Conservation (phyloP, 2,797 vertebrate species). For the Anisognathus igniventris region DNA sequence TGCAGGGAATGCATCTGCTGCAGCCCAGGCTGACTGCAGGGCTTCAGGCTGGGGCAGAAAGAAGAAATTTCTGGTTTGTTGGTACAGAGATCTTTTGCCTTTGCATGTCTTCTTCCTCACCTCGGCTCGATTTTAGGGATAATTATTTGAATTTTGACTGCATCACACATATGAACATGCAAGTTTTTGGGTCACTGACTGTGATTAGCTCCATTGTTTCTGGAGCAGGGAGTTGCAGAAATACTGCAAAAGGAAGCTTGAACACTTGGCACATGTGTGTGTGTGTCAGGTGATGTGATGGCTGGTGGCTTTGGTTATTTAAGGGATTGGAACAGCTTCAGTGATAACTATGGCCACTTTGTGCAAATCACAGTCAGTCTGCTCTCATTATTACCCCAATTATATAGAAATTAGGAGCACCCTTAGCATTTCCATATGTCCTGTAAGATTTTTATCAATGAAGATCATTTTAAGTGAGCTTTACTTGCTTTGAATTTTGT, state of each 20-base stretch:
- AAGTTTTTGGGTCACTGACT: neutral
- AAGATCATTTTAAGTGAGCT: neutral
- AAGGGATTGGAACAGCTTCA: neutral
- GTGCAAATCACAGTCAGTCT: neutral
- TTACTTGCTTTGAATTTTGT: neutral
- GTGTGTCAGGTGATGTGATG: neutral
- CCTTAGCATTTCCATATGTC: neutral
- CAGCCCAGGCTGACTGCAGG: neutral
- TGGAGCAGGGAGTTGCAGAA: neutral
- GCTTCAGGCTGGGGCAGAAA: neutral
- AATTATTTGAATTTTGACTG: neutral
- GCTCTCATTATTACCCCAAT: neutral
- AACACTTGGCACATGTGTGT: neutral
- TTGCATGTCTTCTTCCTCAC: neutral
- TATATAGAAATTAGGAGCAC: neutral
- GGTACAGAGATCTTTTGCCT: fast-evolving
- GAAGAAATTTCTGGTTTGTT: neutral
- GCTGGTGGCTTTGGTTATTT: neutral
- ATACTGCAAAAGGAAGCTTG: neutral
- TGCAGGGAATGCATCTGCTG: neutral
- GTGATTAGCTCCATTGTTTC: neutral
- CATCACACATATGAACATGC: neutral
- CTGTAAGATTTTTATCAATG: neutral
- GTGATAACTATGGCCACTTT: neutral
- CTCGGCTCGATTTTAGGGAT: neutral